Evolutionary conservation across 2,113 vertebrate genomes (phyloP).

Genomic region (Neogobius melanostomus): DNA sequence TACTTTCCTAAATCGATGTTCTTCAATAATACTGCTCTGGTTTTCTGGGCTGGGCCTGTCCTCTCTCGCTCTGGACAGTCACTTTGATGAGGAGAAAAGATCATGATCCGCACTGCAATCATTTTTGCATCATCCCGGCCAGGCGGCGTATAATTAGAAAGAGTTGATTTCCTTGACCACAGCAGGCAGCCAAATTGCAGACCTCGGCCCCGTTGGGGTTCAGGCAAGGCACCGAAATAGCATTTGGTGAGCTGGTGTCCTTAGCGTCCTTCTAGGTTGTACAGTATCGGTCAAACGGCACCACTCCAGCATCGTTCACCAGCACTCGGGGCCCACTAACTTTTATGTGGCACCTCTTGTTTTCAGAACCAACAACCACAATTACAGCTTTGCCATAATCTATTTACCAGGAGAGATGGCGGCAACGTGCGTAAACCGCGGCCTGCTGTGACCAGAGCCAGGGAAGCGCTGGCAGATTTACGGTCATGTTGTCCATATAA

Average conservation of each 20-base stretch:
- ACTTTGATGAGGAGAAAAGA: conserved; percentile 72
- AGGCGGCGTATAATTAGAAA: conserved; percentile 77
- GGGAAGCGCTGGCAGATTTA: conserved; percentile 19
- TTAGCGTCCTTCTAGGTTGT: conserved; percentile 52
- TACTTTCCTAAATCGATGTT: conserved; percentile 56
- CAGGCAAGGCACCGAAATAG: conserved; percentile 72
- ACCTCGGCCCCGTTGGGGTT: conserved; percentile 60
- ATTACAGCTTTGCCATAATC: conserved; percentile 68
- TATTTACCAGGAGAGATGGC: conserved; percentile 60
- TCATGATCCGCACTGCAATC: conserved; percentile 71
- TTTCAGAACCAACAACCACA: conserved; percentile 69
- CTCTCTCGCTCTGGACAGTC: conserved; percentile 54
- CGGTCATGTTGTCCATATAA: neutral
- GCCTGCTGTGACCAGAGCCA: conserved; percentile 29
- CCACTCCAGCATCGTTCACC: conserved; percentile 50
- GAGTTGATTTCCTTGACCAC: conserved; percentile 74
- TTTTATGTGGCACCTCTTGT: conserved; percentile 72
- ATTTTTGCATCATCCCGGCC: conserved; percentile 73
- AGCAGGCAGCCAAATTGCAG: conserved; percentile 76
- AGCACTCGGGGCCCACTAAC: conserved; percentile 42
- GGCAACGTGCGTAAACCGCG: conserved; percentile 42
- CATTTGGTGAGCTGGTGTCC: conserved; percentile 57
- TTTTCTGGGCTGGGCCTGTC: conserved; percentile 59
- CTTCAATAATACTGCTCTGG: conserved; percentile 59
- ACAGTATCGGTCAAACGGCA: conserved; percentile 66